Conservation (phyloP, 2,888 invertebrate species). For the Xestia c-nigrum region DNA sequence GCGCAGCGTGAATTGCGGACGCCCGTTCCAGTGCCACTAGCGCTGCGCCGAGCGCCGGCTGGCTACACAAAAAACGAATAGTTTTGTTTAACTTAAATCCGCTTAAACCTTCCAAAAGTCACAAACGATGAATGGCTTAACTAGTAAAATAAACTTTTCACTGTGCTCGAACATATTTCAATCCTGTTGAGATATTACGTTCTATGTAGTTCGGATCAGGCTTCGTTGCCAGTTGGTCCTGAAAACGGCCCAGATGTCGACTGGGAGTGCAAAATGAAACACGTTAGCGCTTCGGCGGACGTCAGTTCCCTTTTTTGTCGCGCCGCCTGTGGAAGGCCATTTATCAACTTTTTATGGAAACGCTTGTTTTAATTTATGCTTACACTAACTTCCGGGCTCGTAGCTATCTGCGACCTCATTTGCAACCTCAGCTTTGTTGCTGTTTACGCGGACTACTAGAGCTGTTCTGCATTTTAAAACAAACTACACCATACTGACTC, state of each 20-base stretch:
- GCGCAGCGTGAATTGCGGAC: conserved; percentile 81
- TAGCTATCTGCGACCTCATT: conserved; percentile 88
- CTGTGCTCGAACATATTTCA: conserved; percentile 35
- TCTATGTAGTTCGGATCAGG: conserved; percentile 64
- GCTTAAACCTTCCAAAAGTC: conserved; percentile 50
- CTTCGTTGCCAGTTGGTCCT: conserved; percentile 73
- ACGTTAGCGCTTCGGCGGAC: conserved; percentile 86
- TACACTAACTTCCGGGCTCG: conserved; percentile 85
- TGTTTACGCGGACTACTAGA: conserved; percentile 77
- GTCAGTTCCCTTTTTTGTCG: conserved; percentile 87
- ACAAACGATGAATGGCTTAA: conserved; percentile 44
- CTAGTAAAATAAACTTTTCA: conserved; percentile 39
- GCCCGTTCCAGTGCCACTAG: conserved; percentile 70
- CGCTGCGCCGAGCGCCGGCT: conserved; percentile 62
- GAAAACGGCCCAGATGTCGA: conserved; percentile 86
- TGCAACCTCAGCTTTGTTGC: conserved; percentile 83
- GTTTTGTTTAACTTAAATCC: conserved; percentile 58
- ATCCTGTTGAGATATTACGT: conserved; percentile 53
- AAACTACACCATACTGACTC: conserved; percentile 65
- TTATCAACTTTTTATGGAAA: conserved; percentile 90
- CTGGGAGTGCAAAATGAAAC: conserved; percentile 87
- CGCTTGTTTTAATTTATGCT: conserved; percentile 90
- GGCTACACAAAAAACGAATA: conserved; percentile 66
- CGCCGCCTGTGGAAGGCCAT: conserved; percentile 86
- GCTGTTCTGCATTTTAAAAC: conserved; percentile 76